Conservation (phyloP, 2,797 vertebrate genomes). For the Cichlasoma orientale region DNA sequence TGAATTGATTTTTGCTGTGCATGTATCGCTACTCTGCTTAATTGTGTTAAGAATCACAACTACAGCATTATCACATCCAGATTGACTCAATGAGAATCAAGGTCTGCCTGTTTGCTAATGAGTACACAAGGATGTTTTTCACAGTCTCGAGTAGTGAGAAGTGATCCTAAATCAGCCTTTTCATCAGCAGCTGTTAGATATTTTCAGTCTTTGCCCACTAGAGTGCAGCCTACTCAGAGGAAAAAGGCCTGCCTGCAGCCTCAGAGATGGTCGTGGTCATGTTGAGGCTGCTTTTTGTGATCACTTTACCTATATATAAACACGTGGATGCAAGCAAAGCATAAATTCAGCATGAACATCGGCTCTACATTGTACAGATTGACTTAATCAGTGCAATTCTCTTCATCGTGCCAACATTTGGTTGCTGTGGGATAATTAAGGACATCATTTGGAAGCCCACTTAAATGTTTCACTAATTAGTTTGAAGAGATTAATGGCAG, state of each 20-base stretch:
- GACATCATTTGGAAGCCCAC: constrained; percentile 14
- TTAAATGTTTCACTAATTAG: constrained; percentile 27
- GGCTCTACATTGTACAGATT: not conserved
- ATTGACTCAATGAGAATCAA: not conserved
- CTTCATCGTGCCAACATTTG: not conserved
- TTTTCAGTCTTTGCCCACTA: constrained; percentile 64
- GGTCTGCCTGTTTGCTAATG: not conserved
- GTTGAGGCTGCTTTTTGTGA: not conserved
- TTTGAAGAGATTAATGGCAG: constrained; percentile 23
- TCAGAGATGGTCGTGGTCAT: not conserved
- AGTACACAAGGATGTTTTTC: not conserved
- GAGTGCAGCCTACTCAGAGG: constrained; percentile 67
- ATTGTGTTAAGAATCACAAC: not conserved
- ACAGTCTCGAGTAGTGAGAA: not conserved
- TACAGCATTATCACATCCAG: not conserved
- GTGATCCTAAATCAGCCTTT: not conserved
- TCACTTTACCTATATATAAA: not conserved
- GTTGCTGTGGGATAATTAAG: constrained; percentile 4
- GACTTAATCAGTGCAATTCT: not conserved
- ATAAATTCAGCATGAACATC: not conserved
- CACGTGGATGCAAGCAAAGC: not conserved
- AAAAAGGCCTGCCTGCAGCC: not conserved
- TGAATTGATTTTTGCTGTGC: not conserved
- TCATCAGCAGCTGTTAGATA: not conserved
- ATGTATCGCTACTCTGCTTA: not conserved